Evolutionary conservation across 2,888 invertebrate species (phyloP).

Genomic region (Agapostemon virescens): DNA sequence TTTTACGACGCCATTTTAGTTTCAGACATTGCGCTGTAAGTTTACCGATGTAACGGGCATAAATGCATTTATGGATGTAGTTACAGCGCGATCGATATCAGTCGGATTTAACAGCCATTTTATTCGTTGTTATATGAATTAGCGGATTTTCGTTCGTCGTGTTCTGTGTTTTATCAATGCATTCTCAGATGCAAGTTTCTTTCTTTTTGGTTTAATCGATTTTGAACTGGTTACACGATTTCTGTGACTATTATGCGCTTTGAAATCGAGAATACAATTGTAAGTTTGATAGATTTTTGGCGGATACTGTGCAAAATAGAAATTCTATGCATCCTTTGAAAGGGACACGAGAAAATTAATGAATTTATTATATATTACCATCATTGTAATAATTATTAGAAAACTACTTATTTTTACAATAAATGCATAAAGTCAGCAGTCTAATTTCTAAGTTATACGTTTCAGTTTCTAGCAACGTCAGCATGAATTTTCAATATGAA

Average conservation of each 20-base stretch:
- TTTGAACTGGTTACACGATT: not conserved
- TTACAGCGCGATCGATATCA: not conserved
- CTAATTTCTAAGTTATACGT: no score
- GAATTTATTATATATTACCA: no score
- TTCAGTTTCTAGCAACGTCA: not conserved
- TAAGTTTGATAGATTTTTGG: not conserved
- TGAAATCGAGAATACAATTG: not conserved
- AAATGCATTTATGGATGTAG: slow-evolving; percentile 1
- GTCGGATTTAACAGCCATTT: not conserved
- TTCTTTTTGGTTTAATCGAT: not conserved
- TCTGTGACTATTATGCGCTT: not conserved
- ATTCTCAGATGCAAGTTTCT: not conserved
- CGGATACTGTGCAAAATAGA: not conserved
- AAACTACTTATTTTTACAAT: not conserved
- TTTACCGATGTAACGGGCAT: not conserved
- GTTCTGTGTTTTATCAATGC: not conserved
- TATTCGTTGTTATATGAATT: not conserved
- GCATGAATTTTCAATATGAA: not conserved
- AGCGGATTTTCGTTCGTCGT: not conserved
- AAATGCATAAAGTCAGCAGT: no score
- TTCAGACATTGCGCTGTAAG: not conserved
- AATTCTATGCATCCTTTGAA: not conserved
- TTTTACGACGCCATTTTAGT: not conserved
- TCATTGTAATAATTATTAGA: no score
- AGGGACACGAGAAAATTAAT: not conserved